phyloP scores from a whole-genome alignment of 1,140 invertebrate genomes.

The Drosophila ananassae region DNA sequence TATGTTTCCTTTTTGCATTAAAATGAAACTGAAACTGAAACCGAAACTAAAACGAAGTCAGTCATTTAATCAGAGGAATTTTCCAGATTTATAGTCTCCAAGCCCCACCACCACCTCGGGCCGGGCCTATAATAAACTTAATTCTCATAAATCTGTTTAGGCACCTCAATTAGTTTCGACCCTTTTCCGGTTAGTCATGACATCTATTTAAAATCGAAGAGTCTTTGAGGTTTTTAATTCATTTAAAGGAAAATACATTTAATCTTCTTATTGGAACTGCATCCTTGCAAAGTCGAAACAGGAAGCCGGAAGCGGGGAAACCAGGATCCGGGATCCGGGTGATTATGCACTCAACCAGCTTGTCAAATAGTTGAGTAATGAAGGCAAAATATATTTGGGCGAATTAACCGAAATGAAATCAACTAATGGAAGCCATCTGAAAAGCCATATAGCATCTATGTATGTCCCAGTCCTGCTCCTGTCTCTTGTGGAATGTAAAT shows the following conservation, averaged over 20 bases:
- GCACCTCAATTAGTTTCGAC: constrained; percentile 40
- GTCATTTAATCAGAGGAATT: constrained; percentile 47
- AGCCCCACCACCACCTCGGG: not conserved
- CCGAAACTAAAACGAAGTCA: constrained; percentile 32
- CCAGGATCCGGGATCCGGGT: not conserved
- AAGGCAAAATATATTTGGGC: constrained; percentile 52
- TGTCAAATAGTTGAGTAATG: constrained; percentile 40
- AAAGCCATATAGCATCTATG: constrained; percentile 29
- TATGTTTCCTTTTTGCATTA: constrained; percentile 62
- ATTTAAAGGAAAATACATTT: constrained; percentile 38
- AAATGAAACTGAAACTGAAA: constrained; percentile 1
- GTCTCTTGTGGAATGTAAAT: constrained; percentile 47
- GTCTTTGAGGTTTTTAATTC: constrained; percentile 36
- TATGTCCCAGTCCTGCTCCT: not conserved
- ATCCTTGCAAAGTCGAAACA: not conserved
- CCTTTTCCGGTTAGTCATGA: constrained; percentile 21
- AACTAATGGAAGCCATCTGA: constrained; percentile 68
- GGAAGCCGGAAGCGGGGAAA: constrained; percentile 3
- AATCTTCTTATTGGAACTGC: constrained; percentile 37
- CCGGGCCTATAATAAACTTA: constrained; percentile 27
- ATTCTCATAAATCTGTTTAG: constrained; percentile 46
- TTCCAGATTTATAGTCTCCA: constrained; percentile 37
- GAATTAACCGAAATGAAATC: constrained; percentile 74
- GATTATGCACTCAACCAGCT: constrained; percentile 24
- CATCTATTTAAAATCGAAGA: constrained; percentile 19